These are phyloP conservation scores for Heliopora coerulea DNA, from an alignment of 92 coral and sea anemone species.

Conservation along the genomic window DNA sequence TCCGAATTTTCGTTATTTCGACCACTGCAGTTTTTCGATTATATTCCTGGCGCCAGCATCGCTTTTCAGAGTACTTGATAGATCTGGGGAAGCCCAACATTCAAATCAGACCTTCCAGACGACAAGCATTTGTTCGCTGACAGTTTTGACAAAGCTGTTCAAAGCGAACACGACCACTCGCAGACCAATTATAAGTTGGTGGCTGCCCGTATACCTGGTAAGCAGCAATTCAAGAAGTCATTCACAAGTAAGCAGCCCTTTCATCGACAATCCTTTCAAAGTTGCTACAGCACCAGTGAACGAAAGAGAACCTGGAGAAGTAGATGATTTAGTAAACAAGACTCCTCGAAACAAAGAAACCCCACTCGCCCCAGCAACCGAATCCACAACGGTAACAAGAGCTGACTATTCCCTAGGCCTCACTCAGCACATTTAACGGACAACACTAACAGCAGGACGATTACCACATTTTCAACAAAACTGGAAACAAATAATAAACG, in stretches of 20 bases:
- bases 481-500: constrained; percentile 44
- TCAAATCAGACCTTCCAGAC: background rate
- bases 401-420: constrained; percentile 45
- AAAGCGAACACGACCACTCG: constrained; percentile 53
- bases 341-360: constrained; percentile 26
- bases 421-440: constrained; percentile 18
- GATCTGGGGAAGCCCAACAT: constrained; percentile 8
- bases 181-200: background rate
- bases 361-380: constrained; percentile 9
- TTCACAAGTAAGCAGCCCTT: constrained; percentile 11
- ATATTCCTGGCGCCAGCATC: constrained; percentile 9
- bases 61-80: constrained; percentile 13
- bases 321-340: background rate
- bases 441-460: constrained; percentile 39
- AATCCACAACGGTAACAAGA: background rate
- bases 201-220: background rate
- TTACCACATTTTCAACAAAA: constrained; percentile 46
- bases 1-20: too few relatives aligned
- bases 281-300: background rate
- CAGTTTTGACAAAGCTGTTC: constrained; percentile 25
- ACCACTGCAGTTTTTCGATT: background rate
- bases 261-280: constrained; percentile 1
- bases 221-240: background rate
- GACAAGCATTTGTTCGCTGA: constrained; percentile 13
- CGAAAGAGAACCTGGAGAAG: background rate